Percentiles rank a stretch among this genome's conserved stretches.
Evolutionary conservation across 2,888 invertebrate genomes (phyloP).

Genomic region (Noctua janthina): DNA sequence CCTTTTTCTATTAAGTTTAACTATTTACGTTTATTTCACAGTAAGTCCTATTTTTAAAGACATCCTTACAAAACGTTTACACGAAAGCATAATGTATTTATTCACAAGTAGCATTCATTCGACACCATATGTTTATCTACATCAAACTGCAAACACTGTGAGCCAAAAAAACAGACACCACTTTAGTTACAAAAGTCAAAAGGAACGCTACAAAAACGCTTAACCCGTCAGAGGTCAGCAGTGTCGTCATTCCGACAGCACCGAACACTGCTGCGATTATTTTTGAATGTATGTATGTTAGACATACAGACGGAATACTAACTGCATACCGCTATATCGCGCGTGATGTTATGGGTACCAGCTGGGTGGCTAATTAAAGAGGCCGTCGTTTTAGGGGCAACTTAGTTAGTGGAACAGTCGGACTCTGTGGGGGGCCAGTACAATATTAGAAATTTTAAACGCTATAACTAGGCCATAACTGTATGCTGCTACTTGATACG

Average conservation of each 20-base stretch:
- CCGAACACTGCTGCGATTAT: slow-evolving; percentile 41
- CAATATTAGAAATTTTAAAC: background rate
- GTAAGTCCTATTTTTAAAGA: background rate
- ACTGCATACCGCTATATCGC: slow-evolving; percentile 36
- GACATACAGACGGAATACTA: slow-evolving; percentile 56
- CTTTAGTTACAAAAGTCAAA: slow-evolving; percentile 34
- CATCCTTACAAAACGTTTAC: background rate
- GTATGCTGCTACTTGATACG: background rate
- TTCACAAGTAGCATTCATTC: background rate
- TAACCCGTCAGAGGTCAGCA: slow-evolving; percentile 55
- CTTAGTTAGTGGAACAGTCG: slow-evolving; percentile 29
- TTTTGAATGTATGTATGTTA: slow-evolving; percentile 57
- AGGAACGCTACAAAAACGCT: slow-evolving; percentile 41
- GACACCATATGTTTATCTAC: slow-evolving; percentile 9
- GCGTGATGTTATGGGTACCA: slow-evolving; percentile 55
- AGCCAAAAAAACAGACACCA: slow-evolving; percentile 43
- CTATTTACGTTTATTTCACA: background rate
- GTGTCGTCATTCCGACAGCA: slow-evolving; percentile 32
- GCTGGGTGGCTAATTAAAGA: slow-evolving; percentile 60
- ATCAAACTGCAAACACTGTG: slow-evolving; percentile 26
- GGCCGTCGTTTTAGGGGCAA: slow-evolving; percentile 41
- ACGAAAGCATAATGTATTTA: background rate
- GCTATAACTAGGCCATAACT: background rate
- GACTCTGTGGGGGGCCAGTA: slow-evolving; percentile 43
- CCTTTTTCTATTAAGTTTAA: no score